These are phyloP conservation scores for Myocastor coypus DNA, from an alignment of 2,113 vertebrate species.

Conservation along the genomic window DNA sequence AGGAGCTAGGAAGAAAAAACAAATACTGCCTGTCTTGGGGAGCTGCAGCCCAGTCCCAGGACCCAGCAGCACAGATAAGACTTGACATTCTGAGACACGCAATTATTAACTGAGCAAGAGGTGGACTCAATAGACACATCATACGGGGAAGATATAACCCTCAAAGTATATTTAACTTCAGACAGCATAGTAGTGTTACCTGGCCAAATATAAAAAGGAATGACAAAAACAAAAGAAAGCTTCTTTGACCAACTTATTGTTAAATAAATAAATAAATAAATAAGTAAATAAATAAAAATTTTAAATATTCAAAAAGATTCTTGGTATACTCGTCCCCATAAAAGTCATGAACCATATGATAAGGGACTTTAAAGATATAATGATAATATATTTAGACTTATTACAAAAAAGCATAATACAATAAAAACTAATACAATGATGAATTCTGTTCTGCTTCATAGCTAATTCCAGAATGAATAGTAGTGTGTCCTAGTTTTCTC, in stretches of 20 bases:
- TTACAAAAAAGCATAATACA: conserved; percentile 72
- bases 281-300: conserved; percentile 85
- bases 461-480: conserved; percentile 78
- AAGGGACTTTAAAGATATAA: conserved; percentile 84
- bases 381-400: not conserved
- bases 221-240: conserved; percentile 92
- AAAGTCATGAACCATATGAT: conserved; percentile 86
- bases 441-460: conserved; percentile 87
- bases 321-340: conserved; percentile 79
- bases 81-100: not conserved
- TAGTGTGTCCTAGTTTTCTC: conserved; percentile 71
- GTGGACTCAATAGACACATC: conserved; percentile 95
- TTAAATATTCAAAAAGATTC: conserved; percentile 85
- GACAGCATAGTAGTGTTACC: conserved; percentile 92
- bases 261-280: conserved; percentile 86
- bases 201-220: conserved; percentile 92
- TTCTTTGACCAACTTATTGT: conserved; percentile 90
- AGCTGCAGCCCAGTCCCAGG: not conserved
- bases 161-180: conserved; percentile 93
- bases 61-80: not conserved
- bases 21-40: not conserved
- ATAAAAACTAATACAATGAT: conserved; percentile 87
- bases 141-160: conserved; percentile 94
- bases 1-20: not conserved
- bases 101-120: conserved; percentile 81